phyloP scores from a whole-genome alignment of 2,113 vertebrate genomes.

The Ranitomeya imitator region DNA sequence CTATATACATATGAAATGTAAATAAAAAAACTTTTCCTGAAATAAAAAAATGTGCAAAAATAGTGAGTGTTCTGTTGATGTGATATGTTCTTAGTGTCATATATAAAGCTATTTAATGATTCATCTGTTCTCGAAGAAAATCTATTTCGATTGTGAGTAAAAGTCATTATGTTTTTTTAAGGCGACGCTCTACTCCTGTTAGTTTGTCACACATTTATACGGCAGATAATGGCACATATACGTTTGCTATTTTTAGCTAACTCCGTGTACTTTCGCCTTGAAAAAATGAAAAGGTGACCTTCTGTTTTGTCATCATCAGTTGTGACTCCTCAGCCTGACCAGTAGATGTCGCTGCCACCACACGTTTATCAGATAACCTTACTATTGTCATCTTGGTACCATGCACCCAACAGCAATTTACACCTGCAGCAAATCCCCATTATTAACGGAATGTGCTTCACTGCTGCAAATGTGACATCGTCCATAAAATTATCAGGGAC shows the following conservation, averaged over 20 bases:
- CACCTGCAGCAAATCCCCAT: not conserved
- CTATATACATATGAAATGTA: too few species aligned
- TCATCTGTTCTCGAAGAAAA: not conserved
- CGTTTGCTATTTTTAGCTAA: not conserved
- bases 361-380: not conserved
- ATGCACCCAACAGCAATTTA: not conserved
- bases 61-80: too few species aligned
- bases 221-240: not conserved
- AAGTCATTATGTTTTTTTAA: not conserved
- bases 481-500: not conserved
- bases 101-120: too few species aligned
- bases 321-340: not conserved
- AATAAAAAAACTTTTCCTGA: too few species aligned
- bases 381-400: not conserved
- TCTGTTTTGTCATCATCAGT: not conserved
- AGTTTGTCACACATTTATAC: conserved; percentile 5
- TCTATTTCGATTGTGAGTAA: not conserved
- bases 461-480: not conserved
- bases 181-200: not conserved
- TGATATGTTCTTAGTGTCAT: too few species aligned
- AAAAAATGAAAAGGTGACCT: conserved; percentile 29
- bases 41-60: too few species aligned
- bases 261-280: not conserved
- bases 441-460: not conserved
- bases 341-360: conserved; percentile 44